Base-by-base conservation (phyloP, 2,797 vertebrate species). In the Alosa sapidissima region DNA sequence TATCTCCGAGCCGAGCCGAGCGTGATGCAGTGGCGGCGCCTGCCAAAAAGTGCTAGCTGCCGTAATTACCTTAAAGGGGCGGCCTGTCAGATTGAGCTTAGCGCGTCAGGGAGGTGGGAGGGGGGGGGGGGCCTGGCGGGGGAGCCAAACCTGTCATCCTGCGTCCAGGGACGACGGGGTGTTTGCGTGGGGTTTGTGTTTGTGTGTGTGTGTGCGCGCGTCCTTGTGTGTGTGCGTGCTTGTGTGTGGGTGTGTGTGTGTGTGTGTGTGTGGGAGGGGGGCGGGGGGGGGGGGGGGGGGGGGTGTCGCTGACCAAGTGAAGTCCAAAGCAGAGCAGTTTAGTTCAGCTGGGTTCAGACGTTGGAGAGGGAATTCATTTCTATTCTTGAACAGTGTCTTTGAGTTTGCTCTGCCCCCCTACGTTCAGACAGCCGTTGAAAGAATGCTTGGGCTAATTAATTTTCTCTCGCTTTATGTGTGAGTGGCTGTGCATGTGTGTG, bases 391-490 rank as follows among this genome's bases (percentile, higher is more conserved):
- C 49, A 10, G 49, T 51, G 19, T 16, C 54, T 58, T 58, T 75
- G 21, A 47, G 51, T 55, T 28, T 55, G 21, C 41, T 55, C 81
- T 62, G 41, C 41, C 1, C 41, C 4, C 55, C 65, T 33, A 58
- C 47, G 58, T 75, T 55, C 4, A 78, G 33, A 11, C 41, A 75
- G 33, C 47, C 13, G 60, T 45, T 68, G 21, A 51, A 52, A 81
- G 47, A 13, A 5, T 28, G 8, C 28, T 24, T 49, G 48, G 47
- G 21, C 62, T 85, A 75, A 81, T 81, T 85, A 41, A 85, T 68
- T 52, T 51, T n/a, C 47, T 58, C 19, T 58, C 5, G 5, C 19
- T 58, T 58, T 55, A 19, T 55, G 52, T 19, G 3, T 55, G 19
- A 36, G 65, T 72, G 28, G 33, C 8, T 72, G 28, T 68, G 65